Base-by-base conservation (phyloP, 2,888 invertebrate species). In the Cryptus viduatorius region DNA sequence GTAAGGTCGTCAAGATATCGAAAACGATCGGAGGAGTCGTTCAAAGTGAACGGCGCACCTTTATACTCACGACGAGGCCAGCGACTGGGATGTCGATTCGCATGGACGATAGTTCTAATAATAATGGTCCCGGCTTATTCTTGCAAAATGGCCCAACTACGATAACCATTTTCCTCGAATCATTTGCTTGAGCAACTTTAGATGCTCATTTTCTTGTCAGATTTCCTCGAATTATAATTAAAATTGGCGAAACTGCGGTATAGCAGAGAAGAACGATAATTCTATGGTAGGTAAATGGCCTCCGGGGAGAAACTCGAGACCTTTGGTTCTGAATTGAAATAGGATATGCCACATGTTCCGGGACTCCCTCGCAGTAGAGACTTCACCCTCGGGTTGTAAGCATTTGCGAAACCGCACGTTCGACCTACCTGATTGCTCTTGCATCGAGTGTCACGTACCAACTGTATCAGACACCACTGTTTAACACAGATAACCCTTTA, bases 341-440 rank as follows among this genome's bases (percentile, higher is more conserved):
- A 37, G 79, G 31, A 79, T 73, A 73, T 73, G 46, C 59, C 24
- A 48, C 19, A 37, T 37, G 53, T 37, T 71, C 12, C 14, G 46
- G 42, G 10, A 8, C 31, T 46, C 8, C 50, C 14, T n/a, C 61
- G 16, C 44, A 61, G 61, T 29, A 68, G 56, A 76, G 37, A 24
- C 42, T 56, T 50, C 16, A 4, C 56, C 59, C 59, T 67, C 37
- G 46, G 19, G 31, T 56, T 56, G 24, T 72, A 29, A 14, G 12
- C 44, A 42, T 59, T 37, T 46, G 16, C 24, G 16, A 69, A 79
- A 83, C 37, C 75, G 44, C 79, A 69, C 56, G 42, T 76, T 72
- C 44, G 42, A 67, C 42, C 46, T 42, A 69, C 24, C 59, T 48
- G 64, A 8, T 24, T 48, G 48, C 50, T n/a, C 61, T 19, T 71